These are phyloP conservation scores for Synchiropus splendidus DNA, from an alignment of 2,113 vertebrate species.

Conservation along the genomic window DNA sequence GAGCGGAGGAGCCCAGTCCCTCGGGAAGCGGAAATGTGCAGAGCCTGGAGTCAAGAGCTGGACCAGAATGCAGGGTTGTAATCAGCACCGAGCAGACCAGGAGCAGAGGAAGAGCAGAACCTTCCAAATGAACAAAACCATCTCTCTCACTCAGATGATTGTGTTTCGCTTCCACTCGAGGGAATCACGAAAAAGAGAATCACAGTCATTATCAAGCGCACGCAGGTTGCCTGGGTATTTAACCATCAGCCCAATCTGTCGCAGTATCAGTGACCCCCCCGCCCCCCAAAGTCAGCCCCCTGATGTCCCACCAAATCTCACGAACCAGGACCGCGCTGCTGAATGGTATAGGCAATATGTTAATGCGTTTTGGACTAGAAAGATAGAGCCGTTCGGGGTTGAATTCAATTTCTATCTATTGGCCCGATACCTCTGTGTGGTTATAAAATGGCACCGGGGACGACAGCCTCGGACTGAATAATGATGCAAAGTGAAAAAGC, in stretches of 20 bases:
- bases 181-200: slow-evolving; percentile 24
- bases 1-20: not conserved
- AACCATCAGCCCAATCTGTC: slow-evolving; percentile 36
- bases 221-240: slow-evolving; percentile 30
- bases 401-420: slow-evolving; percentile 41
- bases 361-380: slow-evolving; percentile 15
- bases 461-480: slow-evolving; percentile 23
- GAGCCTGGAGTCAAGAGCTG: slow-evolving; percentile 37
- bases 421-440: slow-evolving; percentile 26
- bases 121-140: slow-evolving; percentile 41
- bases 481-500: slow-evolving; percentile 24
- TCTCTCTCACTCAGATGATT: slow-evolving; percentile 25
- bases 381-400: slow-evolving; percentile 26
- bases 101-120: slow-evolving; percentile 24
- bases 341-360: slow-evolving; percentile 9
- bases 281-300: slow-evolving; percentile 23
- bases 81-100: slow-evolving; percentile 40
- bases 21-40: slow-evolving; percentile 9
- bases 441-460: slow-evolving; percentile 25
- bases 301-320: slow-evolving; percentile 7
- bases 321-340: slow-evolving; percentile 4
- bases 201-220: slow-evolving; percentile 44
- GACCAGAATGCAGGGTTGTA: slow-evolving; percentile 44
- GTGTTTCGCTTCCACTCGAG: slow-evolving; percentile 33
- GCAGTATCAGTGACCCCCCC: slow-evolving; percentile 29